These are phyloP conservation scores for Lymantria monacha DNA, from an alignment of 2,888 invertebrate species.

Conservation along the genomic window DNA sequence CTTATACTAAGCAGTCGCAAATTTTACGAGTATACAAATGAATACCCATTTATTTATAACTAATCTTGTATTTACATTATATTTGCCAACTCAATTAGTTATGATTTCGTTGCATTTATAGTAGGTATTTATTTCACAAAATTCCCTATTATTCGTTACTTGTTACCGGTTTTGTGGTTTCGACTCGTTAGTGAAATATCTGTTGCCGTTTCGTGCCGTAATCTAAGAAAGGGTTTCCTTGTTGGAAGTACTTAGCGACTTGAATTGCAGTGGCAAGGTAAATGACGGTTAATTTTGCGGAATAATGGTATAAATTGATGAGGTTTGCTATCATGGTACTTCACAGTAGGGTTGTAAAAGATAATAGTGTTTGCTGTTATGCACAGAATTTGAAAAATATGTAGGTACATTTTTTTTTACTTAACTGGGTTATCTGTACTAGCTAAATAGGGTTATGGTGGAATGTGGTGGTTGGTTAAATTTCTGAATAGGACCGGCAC, in stretches of 20 bases:
- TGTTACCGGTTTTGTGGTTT: conserved; percentile 16
- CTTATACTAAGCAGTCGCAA: too few relatives aligned
- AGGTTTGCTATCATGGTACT: neutral
- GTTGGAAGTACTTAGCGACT: conserved; percentile 7
- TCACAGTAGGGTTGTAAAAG: neutral
- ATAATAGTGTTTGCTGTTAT: neutral
- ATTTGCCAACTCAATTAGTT: too few relatives aligned
- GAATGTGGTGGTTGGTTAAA: too few relatives aligned
- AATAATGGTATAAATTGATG: conserved; percentile 11
- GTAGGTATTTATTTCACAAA: neutral
- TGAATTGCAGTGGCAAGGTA: conserved; percentile 12
- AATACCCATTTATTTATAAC: too few relatives aligned
- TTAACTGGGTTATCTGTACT: too few relatives aligned
- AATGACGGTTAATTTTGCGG: conserved; percentile 17
- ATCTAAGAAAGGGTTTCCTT: conserved; percentile 22
- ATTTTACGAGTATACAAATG: too few relatives aligned
- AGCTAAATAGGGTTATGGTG: too few relatives aligned
- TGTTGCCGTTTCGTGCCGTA: conserved; percentile 11
- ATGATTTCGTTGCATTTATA: too few relatives aligned
- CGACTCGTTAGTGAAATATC: conserved; percentile 16
- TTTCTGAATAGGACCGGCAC: too few relatives aligned
- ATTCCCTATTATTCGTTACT: neutral
- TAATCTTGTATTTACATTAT: too few relatives aligned
- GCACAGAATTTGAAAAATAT: too few relatives aligned
- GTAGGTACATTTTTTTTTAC: too few relatives aligned